Base-by-base conservation (phyloP, 1,140 invertebrate species). In the Magallana angulata region DNA sequence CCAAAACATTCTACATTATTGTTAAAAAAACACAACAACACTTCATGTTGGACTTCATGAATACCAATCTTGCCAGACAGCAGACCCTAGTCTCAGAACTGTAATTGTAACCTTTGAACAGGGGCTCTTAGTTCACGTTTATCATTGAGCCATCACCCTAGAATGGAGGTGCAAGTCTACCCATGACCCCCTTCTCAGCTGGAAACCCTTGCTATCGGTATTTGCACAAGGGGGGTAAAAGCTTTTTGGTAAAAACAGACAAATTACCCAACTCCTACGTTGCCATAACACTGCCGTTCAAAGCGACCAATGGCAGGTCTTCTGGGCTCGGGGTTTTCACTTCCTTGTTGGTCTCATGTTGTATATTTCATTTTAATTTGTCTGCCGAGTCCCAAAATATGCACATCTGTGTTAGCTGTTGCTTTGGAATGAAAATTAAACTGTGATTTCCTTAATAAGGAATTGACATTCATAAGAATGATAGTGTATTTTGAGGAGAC, bases 161-260 rank as follows among this genome's bases (percentile, higher is more conserved):
- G 5, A 36, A 30, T 18, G 24, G 24, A 1, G 30, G 24, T 76
- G 68, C 18, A 30, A 76, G 68, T 76, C 9, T 76, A 24, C 36
- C 24, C 68, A 7, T 71, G 68, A 71, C 68, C 68, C 24, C 68
- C 36, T 76, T 36, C 1, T 30, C 30, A 30, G 68, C 36, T 30
- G 12, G 24, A 76, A 76, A 30, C 24, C 11, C 11, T 71, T 9
- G 64, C 18, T 76, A 76, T 76, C 68, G 36, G 24, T 76, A 8
- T 76, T 76, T 30, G 24, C 24, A 12, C 18, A 76, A 8, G 12
- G 18, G 36, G 11, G 24, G 30, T 76, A 76, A 76, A 76, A 76
- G 68, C 24, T 76, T 76, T 48, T 76, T 76, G 68, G 68, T 76
- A 36, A 76, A 76, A 76, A 76, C 68, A 76, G 68, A 76, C 68